Evolutionary conservation across 2,888 invertebrate species (phyloP), one percentile per base, ranked within the genome.

Genomic region (Aelia acuminata): DNA sequence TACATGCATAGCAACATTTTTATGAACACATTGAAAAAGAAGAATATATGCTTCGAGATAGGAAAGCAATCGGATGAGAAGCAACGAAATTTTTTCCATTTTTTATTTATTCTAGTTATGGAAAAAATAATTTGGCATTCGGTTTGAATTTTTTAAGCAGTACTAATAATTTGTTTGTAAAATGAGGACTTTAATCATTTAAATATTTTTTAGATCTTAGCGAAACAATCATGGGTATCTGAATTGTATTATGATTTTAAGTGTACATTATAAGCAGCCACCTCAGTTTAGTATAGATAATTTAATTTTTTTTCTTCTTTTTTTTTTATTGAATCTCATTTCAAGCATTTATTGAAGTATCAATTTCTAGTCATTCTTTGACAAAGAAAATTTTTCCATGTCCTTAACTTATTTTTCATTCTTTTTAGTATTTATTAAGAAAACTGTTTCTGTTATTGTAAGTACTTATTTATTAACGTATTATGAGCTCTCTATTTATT

Each of bases 351-450:
- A 80, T 80, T 80, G 22, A 22, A 80, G 20, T 43, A 80, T 80
- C 43, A 43, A 43, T 80, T 80, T 80, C 80, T 80, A 80, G 80
- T 80, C 80, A 80, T 80, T 4, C 3, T n/a, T 47, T 80, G 80
- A 80, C 80, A 80, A 80, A 80, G 80, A 80, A 80, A 80, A 39
- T 80, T 80, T 80, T 80, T 43, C 22, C 43, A 35, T 8, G 63
- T 35, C 63, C 26, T 70, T 70, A 80, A 43, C 80, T 80, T 80
- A 43, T 80, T 31, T 80, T 43, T 18, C 39, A 80, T 80, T 80
- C 43, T 39, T 80, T 80, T 80, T 80, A 47, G 43, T 80, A 80
- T 80, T 35, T 31, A 70, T 70, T 70, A 70, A 70, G 63, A 20
- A 70, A 18, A 70, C 31, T 70, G 22, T 20, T 75, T 75, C 75